Evolutionary conservation across 1,140 invertebrate species (phyloP).

Genomic region (Listronotus oregonensis): DNA sequence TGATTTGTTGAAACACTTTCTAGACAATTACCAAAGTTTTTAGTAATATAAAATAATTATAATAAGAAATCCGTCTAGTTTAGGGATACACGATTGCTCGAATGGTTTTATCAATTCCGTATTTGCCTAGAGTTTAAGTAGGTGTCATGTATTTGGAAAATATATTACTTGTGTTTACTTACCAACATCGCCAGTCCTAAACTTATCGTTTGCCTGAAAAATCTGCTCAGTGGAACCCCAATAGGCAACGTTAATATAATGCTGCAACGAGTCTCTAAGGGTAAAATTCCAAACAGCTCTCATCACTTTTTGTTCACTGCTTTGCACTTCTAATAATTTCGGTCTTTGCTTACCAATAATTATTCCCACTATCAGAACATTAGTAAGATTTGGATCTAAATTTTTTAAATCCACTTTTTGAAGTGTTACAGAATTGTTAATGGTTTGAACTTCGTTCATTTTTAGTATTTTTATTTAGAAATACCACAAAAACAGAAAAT

Average conservation of each 20-base stretch:
- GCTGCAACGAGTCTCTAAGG: conserved; percentile 67
- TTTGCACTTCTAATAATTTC: conserved; percentile 37
- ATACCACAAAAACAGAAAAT: not conserved
- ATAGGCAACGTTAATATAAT: conserved; percentile 71
- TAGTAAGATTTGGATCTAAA: conserved; percentile 44
- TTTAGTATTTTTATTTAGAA: not conserved
- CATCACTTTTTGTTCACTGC: conserved; percentile 8
- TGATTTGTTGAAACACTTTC: too few relatives aligned
- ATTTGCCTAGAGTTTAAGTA: too few relatives aligned
- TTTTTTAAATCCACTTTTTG: conserved; percentile 42
- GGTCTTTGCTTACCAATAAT: conserved; percentile 52
- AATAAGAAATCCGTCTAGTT: too few relatives aligned
- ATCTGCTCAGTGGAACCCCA: conserved; percentile 69
- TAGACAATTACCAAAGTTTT: too few relatives aligned
- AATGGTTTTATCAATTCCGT: too few relatives aligned
- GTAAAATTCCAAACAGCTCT: conserved; percentile 70
- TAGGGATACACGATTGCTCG: too few relatives aligned
- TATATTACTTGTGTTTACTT: conserved; percentile 9
- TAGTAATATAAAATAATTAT: too few relatives aligned
- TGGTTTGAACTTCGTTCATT: conserved; percentile 15
- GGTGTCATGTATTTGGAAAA: too few relatives aligned
- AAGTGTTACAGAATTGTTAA: conserved; percentile 32
- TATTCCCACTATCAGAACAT: conserved; percentile 48
- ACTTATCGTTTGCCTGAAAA: conserved; percentile 61
- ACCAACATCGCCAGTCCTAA: conserved; percentile 65